Evolutionary conservation across 2,113 vertebrate species (phyloP).

Genomic region (Nothobranchius furzeri): DNA sequence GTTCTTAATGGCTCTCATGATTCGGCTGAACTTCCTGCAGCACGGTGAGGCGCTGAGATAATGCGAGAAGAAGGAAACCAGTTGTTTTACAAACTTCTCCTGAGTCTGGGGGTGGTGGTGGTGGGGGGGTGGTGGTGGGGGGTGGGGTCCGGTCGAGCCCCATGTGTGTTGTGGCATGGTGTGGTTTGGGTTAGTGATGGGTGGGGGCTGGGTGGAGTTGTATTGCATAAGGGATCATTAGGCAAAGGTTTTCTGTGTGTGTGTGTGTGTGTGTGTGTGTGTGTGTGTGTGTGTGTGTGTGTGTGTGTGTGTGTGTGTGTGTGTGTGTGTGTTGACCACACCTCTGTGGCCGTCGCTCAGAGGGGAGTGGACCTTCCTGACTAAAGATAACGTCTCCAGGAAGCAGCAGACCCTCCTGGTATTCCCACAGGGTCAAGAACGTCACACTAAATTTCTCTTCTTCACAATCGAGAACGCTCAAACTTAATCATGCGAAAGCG

Average conservation of each 20-base stretch:
- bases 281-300: conserved; percentile 25
- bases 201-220: conserved; percentile 64
- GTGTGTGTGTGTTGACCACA: conserved; percentile 44
- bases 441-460: neutral
- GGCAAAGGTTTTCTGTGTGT: conserved; percentile 32
- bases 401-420: conserved; percentile 39
- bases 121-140: neutral
- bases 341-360: conserved; percentile 42
- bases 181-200: conserved; percentile 54
- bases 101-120: neutral
- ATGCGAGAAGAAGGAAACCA: neutral
- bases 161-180: conserved; percentile 39
- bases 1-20: too few relatives aligned
- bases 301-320: conserved; percentile 24
- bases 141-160: conserved; percentile 12
- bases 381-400: conserved; percentile 63
- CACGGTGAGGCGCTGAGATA: neutral
- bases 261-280: conserved; percentile 24
- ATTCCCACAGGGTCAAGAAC: conserved; percentile 12
- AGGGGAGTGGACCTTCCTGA: conserved; percentile 63
- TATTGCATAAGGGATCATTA: conserved; percentile 63
- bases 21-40: neutral
- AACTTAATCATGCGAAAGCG: neutral
- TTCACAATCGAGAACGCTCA: neutral
- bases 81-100: conserved; percentile 5